Evolutionary conservation across 2,113 vertebrate species (phyloP).

Genomic region (Phoenicopterus ruber): DNA sequence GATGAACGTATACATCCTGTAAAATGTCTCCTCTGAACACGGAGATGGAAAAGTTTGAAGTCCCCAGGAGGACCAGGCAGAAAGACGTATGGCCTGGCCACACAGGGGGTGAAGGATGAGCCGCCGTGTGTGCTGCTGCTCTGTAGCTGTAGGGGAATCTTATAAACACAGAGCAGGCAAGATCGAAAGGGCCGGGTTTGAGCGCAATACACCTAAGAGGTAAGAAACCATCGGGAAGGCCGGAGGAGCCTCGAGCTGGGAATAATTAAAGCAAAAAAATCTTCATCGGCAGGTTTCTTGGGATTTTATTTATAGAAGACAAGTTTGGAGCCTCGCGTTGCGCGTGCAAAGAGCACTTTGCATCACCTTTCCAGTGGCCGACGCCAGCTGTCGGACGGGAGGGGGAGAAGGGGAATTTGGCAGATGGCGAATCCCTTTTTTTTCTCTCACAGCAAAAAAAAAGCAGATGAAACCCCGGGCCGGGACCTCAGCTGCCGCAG

Average conservation of each 20-base stretch:
- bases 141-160: neutral
- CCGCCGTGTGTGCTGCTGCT: rapidly evolving
- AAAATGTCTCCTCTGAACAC: neutral
- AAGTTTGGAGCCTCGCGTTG: neutral
- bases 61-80: neutral
- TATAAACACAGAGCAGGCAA: neutral
- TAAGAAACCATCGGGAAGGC: neutral
- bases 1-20: neutral
- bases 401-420: neutral
- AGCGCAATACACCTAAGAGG: neutral
- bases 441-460: neutral
- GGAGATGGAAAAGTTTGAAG: neutral
- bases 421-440: neutral
- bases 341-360: neutral
- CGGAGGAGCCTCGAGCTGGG: neutral
- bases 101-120: rapidly evolving
- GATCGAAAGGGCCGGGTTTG: neutral
- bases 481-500: rapidly evolving
- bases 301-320: neutral
- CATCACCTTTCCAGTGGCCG: neutral
- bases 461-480: neutral
- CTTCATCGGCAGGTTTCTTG: neutral
- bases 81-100: neutral
- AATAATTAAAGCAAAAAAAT: neutral
- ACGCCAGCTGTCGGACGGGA: neutral